These are phyloP conservation scores for Bombus superbus DNA, from an alignment of 1,140 invertebrate genomes.

Conservation along the genomic window DNA sequence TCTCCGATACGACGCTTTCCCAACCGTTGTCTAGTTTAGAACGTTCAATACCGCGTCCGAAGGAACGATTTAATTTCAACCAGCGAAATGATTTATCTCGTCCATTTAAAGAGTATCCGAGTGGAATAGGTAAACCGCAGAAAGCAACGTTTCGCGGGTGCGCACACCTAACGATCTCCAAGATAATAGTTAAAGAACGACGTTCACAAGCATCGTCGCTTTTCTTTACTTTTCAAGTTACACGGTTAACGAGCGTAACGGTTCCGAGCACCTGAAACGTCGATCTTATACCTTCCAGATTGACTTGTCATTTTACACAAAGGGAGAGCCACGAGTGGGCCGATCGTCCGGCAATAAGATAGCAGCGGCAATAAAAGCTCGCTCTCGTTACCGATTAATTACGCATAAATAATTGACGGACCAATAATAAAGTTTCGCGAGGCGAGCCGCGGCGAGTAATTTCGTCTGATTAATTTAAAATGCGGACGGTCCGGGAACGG, in stretches of 20 bases:
- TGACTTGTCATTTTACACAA: not conserved
- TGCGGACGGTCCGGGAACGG: not conserved
- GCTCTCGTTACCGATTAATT: not conserved
- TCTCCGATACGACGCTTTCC: not conserved
- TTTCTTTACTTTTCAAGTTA: not conserved
- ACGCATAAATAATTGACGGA: conserved; percentile 23
- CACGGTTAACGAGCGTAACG: not conserved
- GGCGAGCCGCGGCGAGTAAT: not conserved
- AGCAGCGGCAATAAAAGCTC: not conserved
- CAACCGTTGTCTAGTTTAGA: not conserved
- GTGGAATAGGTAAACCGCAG: too few relatives aligned
- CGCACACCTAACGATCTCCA: not conserved
- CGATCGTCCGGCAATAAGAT: not conserved
- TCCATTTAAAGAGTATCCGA: too few relatives aligned
- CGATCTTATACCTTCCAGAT: not conserved
- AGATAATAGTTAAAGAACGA: not conserved
- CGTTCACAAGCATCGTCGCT: too few relatives aligned
- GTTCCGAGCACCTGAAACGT: not conserved
- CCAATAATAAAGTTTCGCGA: conserved; percentile 9
- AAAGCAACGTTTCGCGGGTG: too few relatives aligned
- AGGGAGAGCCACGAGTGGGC: not conserved
- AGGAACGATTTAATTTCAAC: not conserved
- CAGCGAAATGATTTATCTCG: not conserved
- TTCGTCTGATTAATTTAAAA: conserved; percentile 32
- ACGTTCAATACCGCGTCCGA: not conserved